phyloP scores from a whole-genome alignment of 2,888 invertebrate species.

The Formica aserva region DNA sequence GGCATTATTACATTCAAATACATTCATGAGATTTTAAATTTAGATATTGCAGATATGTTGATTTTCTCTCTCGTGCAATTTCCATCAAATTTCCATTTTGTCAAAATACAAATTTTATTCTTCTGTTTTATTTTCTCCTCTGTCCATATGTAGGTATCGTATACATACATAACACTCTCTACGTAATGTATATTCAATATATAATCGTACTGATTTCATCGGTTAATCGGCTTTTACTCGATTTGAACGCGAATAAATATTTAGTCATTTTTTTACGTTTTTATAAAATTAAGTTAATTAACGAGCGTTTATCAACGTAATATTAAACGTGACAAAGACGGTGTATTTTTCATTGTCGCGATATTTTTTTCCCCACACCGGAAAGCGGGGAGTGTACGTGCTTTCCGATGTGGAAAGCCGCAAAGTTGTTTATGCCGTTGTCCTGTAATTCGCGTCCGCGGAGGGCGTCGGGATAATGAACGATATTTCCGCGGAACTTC shows the following conservation, averaged over 20 bases:
- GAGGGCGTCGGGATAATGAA: conserved; percentile 67
- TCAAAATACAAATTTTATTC: conserved; percentile 5
- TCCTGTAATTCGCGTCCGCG: conserved; percentile 65
- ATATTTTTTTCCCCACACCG: conserved; percentile 53
- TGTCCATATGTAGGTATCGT: neutral
- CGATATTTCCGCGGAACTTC: conserved; percentile 65
- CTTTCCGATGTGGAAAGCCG: conserved; percentile 35
- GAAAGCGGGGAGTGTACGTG: conserved; percentile 9
- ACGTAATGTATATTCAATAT: no score
- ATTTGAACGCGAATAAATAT: neutral
- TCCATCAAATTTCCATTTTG: conserved; percentile 13
- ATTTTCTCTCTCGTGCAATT: conserved; percentile 19
- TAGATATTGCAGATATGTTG: conserved; percentile 1
- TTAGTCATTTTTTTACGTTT: neutral
- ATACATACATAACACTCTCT: neutral
- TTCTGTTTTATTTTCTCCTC: neutral
- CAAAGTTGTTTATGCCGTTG: conserved; percentile 64
- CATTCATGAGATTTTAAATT: conserved; percentile 31
- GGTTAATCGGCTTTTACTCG: neutral
- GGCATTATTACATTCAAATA: conserved; percentile 35
- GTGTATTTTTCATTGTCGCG: conserved; percentile 19
- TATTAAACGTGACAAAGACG: neutral
- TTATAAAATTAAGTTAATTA: neutral
- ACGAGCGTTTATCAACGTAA: neutral
- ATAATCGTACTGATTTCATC: neutral